Conservation (phyloP, 2,113 vertebrate genomes). For the Nesoenas mayeri region DNA sequence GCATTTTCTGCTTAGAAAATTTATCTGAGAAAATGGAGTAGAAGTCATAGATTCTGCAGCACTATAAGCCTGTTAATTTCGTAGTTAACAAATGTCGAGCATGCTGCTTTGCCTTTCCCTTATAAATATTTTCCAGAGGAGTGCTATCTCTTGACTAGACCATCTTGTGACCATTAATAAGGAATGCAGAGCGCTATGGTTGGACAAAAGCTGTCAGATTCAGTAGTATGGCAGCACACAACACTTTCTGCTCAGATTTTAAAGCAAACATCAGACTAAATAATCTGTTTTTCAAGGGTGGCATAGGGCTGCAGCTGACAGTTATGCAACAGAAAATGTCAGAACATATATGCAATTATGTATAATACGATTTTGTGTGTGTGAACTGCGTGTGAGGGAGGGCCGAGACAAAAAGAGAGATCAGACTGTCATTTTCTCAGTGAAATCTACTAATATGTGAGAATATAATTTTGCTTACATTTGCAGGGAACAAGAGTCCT, state of each 20-base stretch:
- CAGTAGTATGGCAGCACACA: neutral
- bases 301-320: neutral
- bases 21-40: neutral
- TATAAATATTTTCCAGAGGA: constrained; percentile 40
- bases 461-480: neutral
- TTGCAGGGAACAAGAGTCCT: neutral
- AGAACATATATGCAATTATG: neutral
- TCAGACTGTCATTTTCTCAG: neutral
- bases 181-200: neutral
- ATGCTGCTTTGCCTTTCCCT: neutral
- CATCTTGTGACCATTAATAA: neutral
- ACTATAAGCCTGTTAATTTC: neutral
- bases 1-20: neutral
- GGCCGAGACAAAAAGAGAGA: neutral
- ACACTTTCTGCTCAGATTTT: neutral
- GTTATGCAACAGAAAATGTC: neutral
- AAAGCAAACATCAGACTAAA: neutral
- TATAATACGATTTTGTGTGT: neutral
- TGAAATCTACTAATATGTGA: neutral
- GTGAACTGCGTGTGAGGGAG: neutral
- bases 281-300: neutral
- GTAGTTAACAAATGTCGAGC: neutral
- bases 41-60: neutral
- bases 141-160: neutral
- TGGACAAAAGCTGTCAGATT: neutral